These are phyloP conservation scores for Brachionus asplanchnoidis DNA, from an alignment of 1,140 invertebrate genomes.

Conservation along the genomic window DNA sequence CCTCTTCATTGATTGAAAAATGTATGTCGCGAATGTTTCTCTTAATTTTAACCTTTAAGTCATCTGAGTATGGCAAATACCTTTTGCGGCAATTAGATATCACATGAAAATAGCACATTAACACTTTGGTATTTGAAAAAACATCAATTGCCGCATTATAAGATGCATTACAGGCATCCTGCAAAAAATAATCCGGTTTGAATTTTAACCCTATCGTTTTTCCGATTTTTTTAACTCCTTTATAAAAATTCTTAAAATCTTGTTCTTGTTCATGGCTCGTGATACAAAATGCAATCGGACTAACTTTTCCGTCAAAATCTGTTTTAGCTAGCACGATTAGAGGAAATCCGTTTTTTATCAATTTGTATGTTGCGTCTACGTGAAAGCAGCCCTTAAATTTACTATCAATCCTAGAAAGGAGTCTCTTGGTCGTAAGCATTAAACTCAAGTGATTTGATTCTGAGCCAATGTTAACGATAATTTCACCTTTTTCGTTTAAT, in stretches of 20 bases:
- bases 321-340: not conserved
- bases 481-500: not conserved
- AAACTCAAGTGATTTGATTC: not conserved
- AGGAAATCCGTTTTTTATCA: not conserved
- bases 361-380: not conserved
- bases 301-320: not conserved
- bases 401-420: not conserved
- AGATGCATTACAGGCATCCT: not conserved
- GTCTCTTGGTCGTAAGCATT: not conserved
- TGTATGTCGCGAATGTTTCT: not conserved
- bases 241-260: not conserved
- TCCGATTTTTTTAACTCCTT: not conserved
- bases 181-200: not conserved
- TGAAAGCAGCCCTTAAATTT: not conserved
- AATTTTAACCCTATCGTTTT: not conserved
- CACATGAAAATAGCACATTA: conserved; percentile 19
- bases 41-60: not conserved
- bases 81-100: not conserved
- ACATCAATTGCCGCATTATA: not conserved
- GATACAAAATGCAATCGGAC: conserved; percentile 5
- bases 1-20: conserved; percentile 3
- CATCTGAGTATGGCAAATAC: not conserved
- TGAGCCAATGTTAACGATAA: not conserved
- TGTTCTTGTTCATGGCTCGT: conserved; percentile 1
- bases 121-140: not conserved